phyloP scores from a whole-genome alignment of 1,140 invertebrate genomes.

The Dermatophagoides farinae region DNA sequence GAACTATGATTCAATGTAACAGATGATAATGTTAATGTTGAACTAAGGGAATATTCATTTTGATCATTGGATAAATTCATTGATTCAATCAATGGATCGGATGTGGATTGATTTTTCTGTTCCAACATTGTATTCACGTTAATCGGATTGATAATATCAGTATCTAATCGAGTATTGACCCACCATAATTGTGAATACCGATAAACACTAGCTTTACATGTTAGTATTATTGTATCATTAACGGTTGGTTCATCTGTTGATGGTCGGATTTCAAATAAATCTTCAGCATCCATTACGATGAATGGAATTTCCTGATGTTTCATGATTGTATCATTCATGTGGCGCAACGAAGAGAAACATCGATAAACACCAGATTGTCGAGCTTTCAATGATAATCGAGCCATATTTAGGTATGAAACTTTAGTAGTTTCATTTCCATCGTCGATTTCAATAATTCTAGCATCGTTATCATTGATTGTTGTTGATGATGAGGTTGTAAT shows the following conservation, averaged over 20 bases:
- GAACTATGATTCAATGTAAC: slow-evolving; percentile 8
- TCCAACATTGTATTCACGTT: too few species aligned
- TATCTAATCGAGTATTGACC: neutral
- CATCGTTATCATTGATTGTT: too few species aligned
- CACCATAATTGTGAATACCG: slow-evolving; percentile 17
- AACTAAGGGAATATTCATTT: neutral
- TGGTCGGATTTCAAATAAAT: slow-evolving; percentile 16
- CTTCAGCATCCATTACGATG: slow-evolving; percentile 15
- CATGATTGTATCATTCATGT: neutral
- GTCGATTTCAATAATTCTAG: too few species aligned
- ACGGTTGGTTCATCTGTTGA: slow-evolving; percentile 16
- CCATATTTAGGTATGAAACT: neutral
- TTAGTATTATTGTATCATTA: slow-evolving; percentile 14
- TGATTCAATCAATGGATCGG: too few species aligned
- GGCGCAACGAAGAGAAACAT: slow-evolving; percentile 1
- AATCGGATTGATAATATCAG: neutral
- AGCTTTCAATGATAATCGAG: neutral
- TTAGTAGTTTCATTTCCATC: too few species aligned
- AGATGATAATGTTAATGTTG: neutral
- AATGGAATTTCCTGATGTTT: slow-evolving; percentile 10
- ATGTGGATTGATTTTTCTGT: too few species aligned
- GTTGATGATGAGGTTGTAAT: neutral
- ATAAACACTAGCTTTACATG: slow-evolving; percentile 17
- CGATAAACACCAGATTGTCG: slow-evolving; percentile 12
- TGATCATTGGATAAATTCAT: neutral